Evolutionary conservation across 1,140 invertebrate genomes (phyloP), one percentile per base, ranked within the genome.

Genomic region (Cylas formicarius): DNA sequence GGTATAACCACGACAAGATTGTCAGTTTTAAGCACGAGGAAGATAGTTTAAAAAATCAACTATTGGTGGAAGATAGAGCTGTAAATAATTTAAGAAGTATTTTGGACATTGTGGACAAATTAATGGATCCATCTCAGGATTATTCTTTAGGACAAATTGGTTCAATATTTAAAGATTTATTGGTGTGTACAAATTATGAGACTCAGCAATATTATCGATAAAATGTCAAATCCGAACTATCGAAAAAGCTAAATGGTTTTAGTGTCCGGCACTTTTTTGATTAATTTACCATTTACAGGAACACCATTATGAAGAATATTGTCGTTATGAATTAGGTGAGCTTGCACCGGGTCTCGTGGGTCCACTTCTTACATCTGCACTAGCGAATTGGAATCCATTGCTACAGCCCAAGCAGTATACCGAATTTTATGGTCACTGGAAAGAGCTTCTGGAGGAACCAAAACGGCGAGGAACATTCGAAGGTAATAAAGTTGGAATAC

Each of bases 1-100:
- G 81, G 10, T 74, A 83, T 58, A 76, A 85, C 8, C 77, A 79
- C 50, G 90, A 97, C 61, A 72, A 82, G 48, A 75, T 87, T 5
- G 72, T 88, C 0, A 79, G 80, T 3, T 66, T 97, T 8, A 78
- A 86, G 53, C 76, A 86, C 47, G 92, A 98, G 60, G 70, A 85
- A 23, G 76, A 78, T 22, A 77, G 76, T 44, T 68, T 92, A 36
- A 71, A 78, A 26, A 76, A 80, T 49, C 67, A 82, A n/a, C 65
- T 90, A 13, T 65, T 73, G 8, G 76, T 90, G 34, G 87, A 96
- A 57, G 75, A 82, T 17, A 69, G 77, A 37, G 72, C 87, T 17
- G 80, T 93, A 17, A 69, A 74, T 10, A 82, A 78, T 8, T 69
- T 97, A 22, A 74, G 90, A 51, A 72, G 74, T 38, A 78, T 90